Conservation (phyloP, 1,140 invertebrate genomes). For the Bombus superbus region DNA sequence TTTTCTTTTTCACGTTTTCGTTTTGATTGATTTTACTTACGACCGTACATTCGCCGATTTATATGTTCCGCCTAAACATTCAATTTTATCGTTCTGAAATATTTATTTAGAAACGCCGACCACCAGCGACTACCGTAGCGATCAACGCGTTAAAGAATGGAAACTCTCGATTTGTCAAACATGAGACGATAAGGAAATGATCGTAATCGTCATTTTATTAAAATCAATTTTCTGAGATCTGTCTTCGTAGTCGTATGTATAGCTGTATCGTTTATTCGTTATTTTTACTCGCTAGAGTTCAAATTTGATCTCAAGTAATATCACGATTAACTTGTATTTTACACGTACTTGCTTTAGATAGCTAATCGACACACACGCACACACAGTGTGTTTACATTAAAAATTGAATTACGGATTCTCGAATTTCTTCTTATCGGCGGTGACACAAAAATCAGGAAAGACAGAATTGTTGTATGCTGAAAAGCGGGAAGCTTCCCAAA, state of each 20-base stretch:
- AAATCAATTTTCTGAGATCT: constrained; percentile 1
- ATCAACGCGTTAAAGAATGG: too few species aligned
- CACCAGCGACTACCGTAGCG: too few species aligned
- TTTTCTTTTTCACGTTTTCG: background rate
- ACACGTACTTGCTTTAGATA: background rate
- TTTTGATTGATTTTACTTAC: background rate
- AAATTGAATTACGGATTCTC: background rate
- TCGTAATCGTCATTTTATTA: background rate
- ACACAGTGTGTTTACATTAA: background rate
- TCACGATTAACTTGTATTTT: constrained; percentile 9
- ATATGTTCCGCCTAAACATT: too few species aligned
- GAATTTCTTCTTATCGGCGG: background rate
- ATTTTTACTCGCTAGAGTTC: background rate
- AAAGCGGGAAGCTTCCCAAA: constrained; percentile 25
- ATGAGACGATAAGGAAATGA: background rate
- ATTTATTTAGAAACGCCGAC: too few species aligned
- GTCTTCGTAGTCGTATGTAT: background rate
- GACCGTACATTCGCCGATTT: too few species aligned
- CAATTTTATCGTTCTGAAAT: too few species aligned
- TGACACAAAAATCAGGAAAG: background rate
- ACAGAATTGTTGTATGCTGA: background rate
- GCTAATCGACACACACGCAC: background rate
- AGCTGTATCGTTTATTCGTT: background rate
- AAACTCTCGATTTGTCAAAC: background rate
- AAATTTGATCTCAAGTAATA: background rate